Conservation (phyloP, 1,140 invertebrate genomes). For the Musca domestica region DNA sequence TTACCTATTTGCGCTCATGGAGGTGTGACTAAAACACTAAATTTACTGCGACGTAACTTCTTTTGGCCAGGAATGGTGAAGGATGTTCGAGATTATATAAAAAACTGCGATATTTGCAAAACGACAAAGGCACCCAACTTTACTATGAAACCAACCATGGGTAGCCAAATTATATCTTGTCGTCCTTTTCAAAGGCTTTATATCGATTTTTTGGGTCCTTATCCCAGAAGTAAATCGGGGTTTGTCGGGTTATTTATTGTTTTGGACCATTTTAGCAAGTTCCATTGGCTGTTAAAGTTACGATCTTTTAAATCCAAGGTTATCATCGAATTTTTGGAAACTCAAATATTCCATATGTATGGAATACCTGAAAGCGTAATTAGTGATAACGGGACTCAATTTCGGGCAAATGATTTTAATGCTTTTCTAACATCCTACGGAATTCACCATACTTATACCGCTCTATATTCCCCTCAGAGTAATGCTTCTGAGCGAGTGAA, state of each 20-base stretch:
- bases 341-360: too few relatives aligned
- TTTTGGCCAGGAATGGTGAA: too few relatives aligned
- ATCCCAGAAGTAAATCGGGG: constrained; percentile 3
- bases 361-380: too few relatives aligned
- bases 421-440: too few relatives aligned
- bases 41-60: background rate
- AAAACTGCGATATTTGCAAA: background rate
- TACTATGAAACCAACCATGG: background rate
- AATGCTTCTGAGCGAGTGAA: too few relatives aligned
- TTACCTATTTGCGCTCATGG: too few relatives aligned
- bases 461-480: too few relatives aligned
- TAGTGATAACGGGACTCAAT: too few relatives aligned
- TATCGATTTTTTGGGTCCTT: constrained; percentile 7
- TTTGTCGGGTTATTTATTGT: background rate
- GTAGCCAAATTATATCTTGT: background rate
- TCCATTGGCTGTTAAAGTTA: background rate
- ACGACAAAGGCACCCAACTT: background rate
- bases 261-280: constrained; percentile 16
- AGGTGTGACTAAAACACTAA: background rate
- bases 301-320: background rate
- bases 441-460: background rate
- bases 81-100: background rate
- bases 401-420: too few relatives aligned
- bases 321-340: too few relatives aligned
- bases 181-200: constrained; percentile 12